Evolutionary conservation across 1,140 invertebrate species (phyloP), one percentile per base, ranked within the genome.

Genomic region (Agraylea sexmaculata): DNA sequence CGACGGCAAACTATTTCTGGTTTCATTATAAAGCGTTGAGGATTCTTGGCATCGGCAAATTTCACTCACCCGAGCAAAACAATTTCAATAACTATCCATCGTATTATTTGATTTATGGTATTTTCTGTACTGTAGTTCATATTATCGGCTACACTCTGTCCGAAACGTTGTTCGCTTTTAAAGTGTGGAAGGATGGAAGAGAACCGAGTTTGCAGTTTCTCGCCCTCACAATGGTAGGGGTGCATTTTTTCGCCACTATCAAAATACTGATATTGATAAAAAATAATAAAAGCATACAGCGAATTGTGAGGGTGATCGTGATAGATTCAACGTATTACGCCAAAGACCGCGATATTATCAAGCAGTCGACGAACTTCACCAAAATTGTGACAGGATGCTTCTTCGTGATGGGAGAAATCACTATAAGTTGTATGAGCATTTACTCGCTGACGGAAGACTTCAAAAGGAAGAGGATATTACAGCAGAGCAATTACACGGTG

Each of bases 271-370:
- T 45, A 22, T 17, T 48, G 3, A 45, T 48, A 12, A 48, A 41
- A 23, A 42, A 48, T 40, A 48, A 48, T 20, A 48, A 48, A 34
- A 45, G n/a, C 11, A 44, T 48, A 37, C 46, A 48, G 16, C 44
- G 39, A 18, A 45, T 48, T 15, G 36, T 48, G 16, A 27, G 36
- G 15, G 46, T 48, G 4, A 23, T 48, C 13, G 46, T 45, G 31
- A 35, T 45, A 0, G 46, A 48, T 35, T 45, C 42, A 3, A 47
- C 43, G 21, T 37, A 33, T 21, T 47, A 28, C 23, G 3, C 36
- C 3, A 12, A 27, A 4, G 32, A 47, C 34, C 30, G 18, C 11
- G 11, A 38, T 18, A 41, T 42, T 18, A 25, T 48, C 12, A 18
- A 40, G 13, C 11, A 29, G 10, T 38, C 46, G 2, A 19, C 28